These are phyloP conservation scores for Canis aureus DNA, from an alignment of 2,113 vertebrate species.

Conservation along the genomic window DNA sequence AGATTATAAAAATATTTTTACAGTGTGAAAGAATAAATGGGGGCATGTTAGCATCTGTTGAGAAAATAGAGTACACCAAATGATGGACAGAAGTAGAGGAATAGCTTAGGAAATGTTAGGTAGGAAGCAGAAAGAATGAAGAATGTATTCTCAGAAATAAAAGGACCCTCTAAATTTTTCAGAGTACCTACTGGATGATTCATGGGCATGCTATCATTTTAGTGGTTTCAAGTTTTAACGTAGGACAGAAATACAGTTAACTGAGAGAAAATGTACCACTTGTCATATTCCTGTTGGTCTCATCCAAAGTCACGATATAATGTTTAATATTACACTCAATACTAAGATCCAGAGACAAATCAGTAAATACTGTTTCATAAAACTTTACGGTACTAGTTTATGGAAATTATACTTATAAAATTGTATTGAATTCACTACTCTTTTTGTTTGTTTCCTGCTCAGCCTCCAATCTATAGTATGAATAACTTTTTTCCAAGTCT, in stretches of 20 bases:
- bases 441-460: background rate
- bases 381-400: background rate
- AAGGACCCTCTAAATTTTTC: background rate
- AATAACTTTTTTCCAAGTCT: constrained; percentile 19
- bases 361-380: background rate
- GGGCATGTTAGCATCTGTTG: background rate
- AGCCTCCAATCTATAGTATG: background rate
- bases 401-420: constrained; percentile 47
- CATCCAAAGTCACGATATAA: background rate
- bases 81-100: background rate
- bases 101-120: background rate
- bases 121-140: background rate
- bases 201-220: background rate
- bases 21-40: background rate
- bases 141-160: background rate
- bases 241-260: background rate
- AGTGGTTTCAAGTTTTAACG: background rate
- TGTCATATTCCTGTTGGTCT: background rate
- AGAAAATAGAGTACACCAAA: background rate
- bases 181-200: background rate
- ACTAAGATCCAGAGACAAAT: constrained; percentile 21
- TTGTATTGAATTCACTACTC: background rate
- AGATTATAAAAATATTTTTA: background rate
- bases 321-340: background rate
- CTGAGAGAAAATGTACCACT: background rate